phyloP scores from a whole-genome alignment of 2,888 invertebrate genomes.

The Nomada flava region DNA sequence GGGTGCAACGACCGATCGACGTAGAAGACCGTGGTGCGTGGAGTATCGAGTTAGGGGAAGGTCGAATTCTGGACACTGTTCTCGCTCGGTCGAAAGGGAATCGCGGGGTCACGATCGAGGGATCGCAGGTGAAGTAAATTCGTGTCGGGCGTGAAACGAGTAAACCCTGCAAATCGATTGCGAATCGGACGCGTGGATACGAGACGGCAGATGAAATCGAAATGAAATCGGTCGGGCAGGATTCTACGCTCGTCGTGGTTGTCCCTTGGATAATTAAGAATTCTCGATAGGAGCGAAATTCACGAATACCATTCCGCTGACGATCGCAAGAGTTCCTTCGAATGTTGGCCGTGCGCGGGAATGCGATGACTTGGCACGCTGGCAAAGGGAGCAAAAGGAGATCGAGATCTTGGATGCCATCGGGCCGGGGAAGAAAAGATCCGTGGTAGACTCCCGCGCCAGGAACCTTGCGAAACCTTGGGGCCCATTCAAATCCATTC shows the following conservation, averaged over 20 bases:
- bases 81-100: not conserved
- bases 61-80: not conserved
- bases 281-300: slow-evolving; percentile 20
- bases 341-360: slow-evolving; percentile 33
- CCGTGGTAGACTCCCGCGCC: not conserved
- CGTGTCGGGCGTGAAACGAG: no score
- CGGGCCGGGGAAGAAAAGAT: slow-evolving; percentile 15
- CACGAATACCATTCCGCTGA: slow-evolving; percentile 20
- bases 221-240: no score
- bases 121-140: not conserved
- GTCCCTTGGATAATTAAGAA: not conserved
- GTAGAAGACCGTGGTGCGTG: slow-evolving; percentile 8
- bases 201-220: no score
- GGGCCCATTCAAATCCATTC: slow-evolving; percentile 19
- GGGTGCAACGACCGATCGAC: slow-evolving; percentile 71
- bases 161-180: no score
- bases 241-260: not conserved
- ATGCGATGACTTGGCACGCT: slow-evolving; percentile 45
- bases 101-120: no score
- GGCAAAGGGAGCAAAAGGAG: slow-evolving; percentile 36
- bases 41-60: slow-evolving; percentile 1
- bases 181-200: no score
- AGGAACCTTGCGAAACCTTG: slow-evolving; percentile 11
- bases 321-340: slow-evolving; percentile 7
- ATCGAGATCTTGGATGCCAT: slow-evolving; percentile 49